Evolutionary conservation across 2,888 invertebrate genomes (phyloP).

Genomic region (Cistogaster globosa): DNA sequence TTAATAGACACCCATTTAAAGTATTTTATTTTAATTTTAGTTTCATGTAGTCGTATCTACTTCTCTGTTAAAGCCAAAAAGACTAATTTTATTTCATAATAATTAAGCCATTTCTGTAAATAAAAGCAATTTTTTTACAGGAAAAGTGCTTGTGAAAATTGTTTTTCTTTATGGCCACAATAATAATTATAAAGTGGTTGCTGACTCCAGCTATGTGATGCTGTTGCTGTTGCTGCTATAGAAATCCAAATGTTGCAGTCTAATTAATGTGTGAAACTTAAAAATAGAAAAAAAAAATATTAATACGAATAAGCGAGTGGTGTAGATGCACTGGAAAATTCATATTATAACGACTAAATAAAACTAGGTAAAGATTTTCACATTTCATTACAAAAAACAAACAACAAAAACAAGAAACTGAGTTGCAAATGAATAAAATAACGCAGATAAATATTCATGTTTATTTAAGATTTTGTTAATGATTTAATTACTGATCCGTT

Average conservation of each 20-base stretch:
- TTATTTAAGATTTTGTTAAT: conserved; percentile 36
- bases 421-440: conserved; percentile 3
- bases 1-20: too few relatives aligned
- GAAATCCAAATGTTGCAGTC: conserved; percentile 62
- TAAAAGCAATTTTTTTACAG: too few relatives aligned
- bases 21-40: too few relatives aligned
- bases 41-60: too few relatives aligned
- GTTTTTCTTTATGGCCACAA: conserved; percentile 10
- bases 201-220: neutral
- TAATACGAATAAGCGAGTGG: conserved; percentile 8
- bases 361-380: conserved; percentile 64
- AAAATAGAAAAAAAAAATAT: conserved; percentile 1
- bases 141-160: neutral
- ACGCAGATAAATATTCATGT: conserved; percentile 35
- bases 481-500: conserved; percentile 42
- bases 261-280: conserved; percentile 67
- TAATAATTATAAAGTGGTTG: conserved; percentile 19
- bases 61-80: neutral
- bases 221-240: neutral
- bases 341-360: neutral
- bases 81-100: too few relatives aligned
- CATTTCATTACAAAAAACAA: conserved; percentile 22
- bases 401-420: neutral
- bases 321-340: neutral
- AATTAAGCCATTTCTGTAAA: too few relatives aligned